phyloP scores from a whole-genome alignment of 1,140 invertebrate genomes.

The Stegodyphus dumicola region DNA sequence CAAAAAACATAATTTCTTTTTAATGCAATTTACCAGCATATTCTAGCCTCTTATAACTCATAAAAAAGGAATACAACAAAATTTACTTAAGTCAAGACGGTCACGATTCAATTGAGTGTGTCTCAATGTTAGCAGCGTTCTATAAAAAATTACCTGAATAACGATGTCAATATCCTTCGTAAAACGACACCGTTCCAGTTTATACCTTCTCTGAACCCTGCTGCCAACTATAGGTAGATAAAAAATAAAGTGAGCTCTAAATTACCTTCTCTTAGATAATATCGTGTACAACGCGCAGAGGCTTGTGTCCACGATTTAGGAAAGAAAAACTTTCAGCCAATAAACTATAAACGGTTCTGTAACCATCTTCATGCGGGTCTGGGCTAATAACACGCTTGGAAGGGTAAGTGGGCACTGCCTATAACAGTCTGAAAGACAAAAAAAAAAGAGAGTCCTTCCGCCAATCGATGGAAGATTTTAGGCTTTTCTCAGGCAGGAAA shows the following conservation, averaged over 20 bases:
- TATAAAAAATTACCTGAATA: not conserved
- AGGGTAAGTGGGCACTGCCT: not conserved
- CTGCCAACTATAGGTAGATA: not conserved
- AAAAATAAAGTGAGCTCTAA: conserved; percentile 6
- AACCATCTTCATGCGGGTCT: conserved; percentile 9
- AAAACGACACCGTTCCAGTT: conserved; percentile 12
- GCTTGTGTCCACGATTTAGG: conserved; percentile 5
- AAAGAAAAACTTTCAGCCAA: conserved; percentile 24
- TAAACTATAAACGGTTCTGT: conserved; percentile 14
- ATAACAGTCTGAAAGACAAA: not conserved
- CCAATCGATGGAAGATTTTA: too few relatives aligned
- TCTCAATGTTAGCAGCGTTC: too few relatives aligned
- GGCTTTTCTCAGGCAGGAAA: too few relatives aligned
- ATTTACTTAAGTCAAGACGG: too few relatives aligned
- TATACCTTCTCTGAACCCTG: conserved; percentile 5
- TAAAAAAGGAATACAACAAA: too few relatives aligned
- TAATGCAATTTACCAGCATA: too few relatives aligned
- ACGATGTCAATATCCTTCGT: conserved; percentile 22
- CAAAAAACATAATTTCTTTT: too few relatives aligned
- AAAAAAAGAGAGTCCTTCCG: not conserved
- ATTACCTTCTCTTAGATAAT: conserved; percentile 26
- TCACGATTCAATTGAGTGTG: too few relatives aligned
- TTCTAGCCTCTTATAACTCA: too few relatives aligned
- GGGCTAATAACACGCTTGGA: conserved; percentile 14
- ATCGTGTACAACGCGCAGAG: conserved; percentile 16